phyloP scores from a whole-genome alignment of 30 jellyfish, hydroid and myxozoan species.

The Aurelia sp. region DNA sequence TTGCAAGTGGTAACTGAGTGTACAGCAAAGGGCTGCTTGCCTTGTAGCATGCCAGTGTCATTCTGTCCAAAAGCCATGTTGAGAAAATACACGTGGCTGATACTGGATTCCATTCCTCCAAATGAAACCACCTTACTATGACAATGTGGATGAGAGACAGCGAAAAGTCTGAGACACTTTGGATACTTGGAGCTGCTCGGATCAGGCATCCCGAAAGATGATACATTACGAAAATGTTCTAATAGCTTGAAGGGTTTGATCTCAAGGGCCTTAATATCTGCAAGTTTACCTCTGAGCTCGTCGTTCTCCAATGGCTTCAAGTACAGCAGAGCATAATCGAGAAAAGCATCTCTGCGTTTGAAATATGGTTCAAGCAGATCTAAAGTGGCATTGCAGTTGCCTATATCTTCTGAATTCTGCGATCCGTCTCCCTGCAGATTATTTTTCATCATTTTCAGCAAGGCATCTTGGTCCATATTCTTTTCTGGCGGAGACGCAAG shows the following conservation, averaged over 20 bases:
- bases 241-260: not conserved
- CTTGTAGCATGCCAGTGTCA: constrained; percentile 29
- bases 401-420: not conserved
- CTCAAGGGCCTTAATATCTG: not conserved
- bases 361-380: constrained; percentile 3
- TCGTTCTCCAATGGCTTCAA: constrained; percentile 15
- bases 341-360: constrained; percentile 14
- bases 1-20: constrained; percentile 34
- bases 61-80: constrained; percentile 26
- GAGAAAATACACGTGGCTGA: not conserved
- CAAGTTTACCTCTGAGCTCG: not conserved
- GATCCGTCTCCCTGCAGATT: constrained; percentile 7
- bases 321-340: constrained; percentile 2
- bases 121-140: constrained; percentile 18
- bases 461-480: constrained; percentile 5
- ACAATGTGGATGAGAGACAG: constrained; percentile 24
- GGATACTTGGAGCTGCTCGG: constrained; percentile 32
- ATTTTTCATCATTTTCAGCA: not conserved
- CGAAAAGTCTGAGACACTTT: constrained; percentile 6
- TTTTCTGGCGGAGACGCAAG: constrained; percentile 5
- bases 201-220: constrained; percentile 6
- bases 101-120: constrained; percentile 29
- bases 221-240: constrained; percentile 24
- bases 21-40: not conserved
- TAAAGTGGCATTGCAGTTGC: not conserved